Evolutionary conservation across 2,797 vertebrate species (phyloP).

Genomic region (Smutsia temminckii): DNA sequence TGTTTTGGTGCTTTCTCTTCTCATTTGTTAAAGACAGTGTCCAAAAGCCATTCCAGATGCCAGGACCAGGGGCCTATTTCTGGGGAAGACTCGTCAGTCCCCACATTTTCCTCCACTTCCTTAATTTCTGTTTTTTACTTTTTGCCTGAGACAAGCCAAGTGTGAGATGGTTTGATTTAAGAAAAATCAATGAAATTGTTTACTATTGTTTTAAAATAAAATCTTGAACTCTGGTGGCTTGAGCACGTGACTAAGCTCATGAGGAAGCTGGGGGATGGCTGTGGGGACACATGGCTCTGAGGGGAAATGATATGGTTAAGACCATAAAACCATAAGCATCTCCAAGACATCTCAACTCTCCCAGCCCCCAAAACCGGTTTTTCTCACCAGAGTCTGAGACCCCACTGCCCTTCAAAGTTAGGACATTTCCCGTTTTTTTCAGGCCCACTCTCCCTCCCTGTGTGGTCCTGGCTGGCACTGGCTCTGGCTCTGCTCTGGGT

Average conservation of each 20-base stretch:
- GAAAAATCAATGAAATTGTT: constrained; percentile 79
- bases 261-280: neutral
- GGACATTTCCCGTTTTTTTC: neutral
- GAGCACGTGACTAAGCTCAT: neutral
- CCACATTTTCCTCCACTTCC: neutral
- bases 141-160: constrained; percentile 76
- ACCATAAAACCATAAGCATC: neutral
- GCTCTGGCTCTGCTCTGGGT: neutral
- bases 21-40: constrained; percentile 67
- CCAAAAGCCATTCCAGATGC: constrained; percentile 65
- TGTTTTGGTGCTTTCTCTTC: constrained; percentile 72
- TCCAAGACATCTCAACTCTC: neutral
- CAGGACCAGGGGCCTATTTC: constrained; percentile 67
- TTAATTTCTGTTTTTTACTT: constrained; percentile 72
- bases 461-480: neutral
- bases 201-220: constrained; percentile 83
- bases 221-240: constrained; percentile 61
- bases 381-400: neutral
- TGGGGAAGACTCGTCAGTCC: constrained; percentile 57
- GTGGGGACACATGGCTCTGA: neutral
- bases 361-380: neutral
- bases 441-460: too few relatives aligned
- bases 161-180: constrained; percentile 74
- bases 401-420: accelerated
- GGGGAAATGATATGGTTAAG: accelerated